These are phyloP conservation scores for Eretmochelys imbricata DNA, from an alignment of 2,113 vertebrate genomes.

Conservation along the genomic window DNA sequence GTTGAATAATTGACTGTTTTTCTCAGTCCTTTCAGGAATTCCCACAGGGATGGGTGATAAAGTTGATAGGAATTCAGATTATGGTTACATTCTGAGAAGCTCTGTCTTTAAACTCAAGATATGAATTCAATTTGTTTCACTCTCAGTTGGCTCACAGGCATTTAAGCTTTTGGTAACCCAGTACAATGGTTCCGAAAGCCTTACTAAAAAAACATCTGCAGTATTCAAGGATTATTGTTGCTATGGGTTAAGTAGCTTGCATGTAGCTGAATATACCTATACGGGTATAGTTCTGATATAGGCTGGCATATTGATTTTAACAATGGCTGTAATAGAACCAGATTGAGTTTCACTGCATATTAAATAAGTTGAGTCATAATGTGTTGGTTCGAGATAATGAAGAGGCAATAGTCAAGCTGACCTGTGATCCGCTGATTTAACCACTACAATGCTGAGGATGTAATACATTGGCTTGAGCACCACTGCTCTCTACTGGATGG, in stretches of 20 bases:
- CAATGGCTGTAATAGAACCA: background rate
- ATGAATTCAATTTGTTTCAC: slow-evolving; percentile 23
- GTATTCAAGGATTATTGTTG: background rate
- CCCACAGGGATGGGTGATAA: background rate
- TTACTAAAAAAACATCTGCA: background rate
- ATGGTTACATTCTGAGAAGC: slow-evolving; percentile 7
- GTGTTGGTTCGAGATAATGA: background rate
- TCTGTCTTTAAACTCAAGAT: background rate
- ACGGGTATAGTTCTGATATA: background rate
- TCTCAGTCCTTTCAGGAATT: background rate
- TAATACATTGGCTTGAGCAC: fast-evolving
- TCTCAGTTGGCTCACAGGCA: slow-evolving; percentile 23
- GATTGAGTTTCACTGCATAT: background rate
- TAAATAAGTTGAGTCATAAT: background rate
- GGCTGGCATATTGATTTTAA: background rate
- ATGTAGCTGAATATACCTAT: background rate
- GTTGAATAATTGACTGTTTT: background rate
- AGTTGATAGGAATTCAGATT: slow-evolving; percentile 13
- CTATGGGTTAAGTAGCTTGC: background rate
- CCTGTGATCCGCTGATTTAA: fast-evolving
- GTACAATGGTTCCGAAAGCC: background rate
- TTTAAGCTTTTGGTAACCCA: slow-evolving; percentile 2
- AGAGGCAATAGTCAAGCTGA: background rate
- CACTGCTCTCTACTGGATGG: background rate
- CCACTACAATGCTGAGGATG: fast-evolving